These are phyloP conservation scores for Sesamia inferens DNA, from an alignment of 2,888 invertebrate species.

Conservation along the genomic window DNA sequence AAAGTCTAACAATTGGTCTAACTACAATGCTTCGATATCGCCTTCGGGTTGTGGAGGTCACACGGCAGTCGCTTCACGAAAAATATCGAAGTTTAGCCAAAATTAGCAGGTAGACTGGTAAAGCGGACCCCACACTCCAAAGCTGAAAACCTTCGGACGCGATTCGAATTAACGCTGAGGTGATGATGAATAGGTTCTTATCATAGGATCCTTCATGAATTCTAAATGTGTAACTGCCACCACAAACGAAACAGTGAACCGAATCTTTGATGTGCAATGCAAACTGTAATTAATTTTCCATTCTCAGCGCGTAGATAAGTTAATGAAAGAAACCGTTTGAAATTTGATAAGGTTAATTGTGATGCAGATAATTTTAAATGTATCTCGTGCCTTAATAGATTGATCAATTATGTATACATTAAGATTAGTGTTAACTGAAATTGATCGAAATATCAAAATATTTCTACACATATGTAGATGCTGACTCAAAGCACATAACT, in stretches of 20 bases:
- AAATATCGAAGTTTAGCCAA: too few relatives aligned
- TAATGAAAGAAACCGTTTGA: slow-evolving; percentile 38
- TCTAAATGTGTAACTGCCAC: slow-evolving; percentile 4
- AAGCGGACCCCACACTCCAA: too few relatives aligned
- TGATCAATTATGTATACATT: slow-evolving; percentile 18
- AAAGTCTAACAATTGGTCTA: too few relatives aligned
- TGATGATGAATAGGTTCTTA: neutral
- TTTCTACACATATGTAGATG: neutral
- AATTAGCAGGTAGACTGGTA: too few relatives aligned
- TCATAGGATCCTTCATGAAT: slow-evolving; percentile 4
- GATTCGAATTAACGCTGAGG: too few relatives aligned
- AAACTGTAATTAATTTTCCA: slow-evolving; percentile 24
- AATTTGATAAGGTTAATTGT: slow-evolving; percentile 44
- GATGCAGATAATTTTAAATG: slow-evolving; percentile 25
- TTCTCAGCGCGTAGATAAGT: slow-evolving; percentile 32
- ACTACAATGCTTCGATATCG: too few relatives aligned
- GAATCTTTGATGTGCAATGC: slow-evolving; percentile 11
- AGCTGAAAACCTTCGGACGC: too few relatives aligned
- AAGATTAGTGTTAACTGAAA: slow-evolving; percentile 2
- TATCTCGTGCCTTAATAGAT: slow-evolving; percentile 10
- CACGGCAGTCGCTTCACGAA: too few relatives aligned
- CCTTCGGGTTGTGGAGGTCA: too few relatives aligned
- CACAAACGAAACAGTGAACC: neutral
- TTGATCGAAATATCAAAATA: neutral
- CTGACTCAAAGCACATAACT: neutral